A percentile compares a stretch with the other conserved stretches of the same genome.
Evolutionary conservation across 2,888 invertebrate genomes (phyloP).

Genomic region (Tiphia femorata): DNA sequence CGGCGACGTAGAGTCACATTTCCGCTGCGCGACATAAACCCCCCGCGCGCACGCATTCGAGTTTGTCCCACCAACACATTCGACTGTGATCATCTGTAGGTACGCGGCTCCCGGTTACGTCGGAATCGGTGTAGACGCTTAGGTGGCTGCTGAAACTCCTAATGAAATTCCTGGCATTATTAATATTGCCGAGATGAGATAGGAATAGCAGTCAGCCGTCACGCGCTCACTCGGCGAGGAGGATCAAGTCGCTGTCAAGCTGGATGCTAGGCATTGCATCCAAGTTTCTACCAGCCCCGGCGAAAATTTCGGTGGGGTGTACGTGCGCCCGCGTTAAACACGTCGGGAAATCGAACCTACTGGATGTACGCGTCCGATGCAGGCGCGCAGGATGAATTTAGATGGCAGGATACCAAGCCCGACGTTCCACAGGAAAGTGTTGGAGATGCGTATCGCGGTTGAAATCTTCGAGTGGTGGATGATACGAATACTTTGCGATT

Average conservation of each 20-base stretch:
- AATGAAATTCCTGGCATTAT: conserved; percentile 65
- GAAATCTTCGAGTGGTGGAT: too few relatives aligned
- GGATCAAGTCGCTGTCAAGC: conserved; percentile 49
- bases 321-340: conserved; percentile 17
- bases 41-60: not conserved
- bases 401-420: too few relatives aligned
- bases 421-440: too few relatives aligned
- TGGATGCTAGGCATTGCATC: conserved; percentile 37
- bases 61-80: too few relatives aligned
- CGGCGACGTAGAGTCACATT: too few relatives aligned
- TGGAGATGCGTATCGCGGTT: too few relatives aligned
- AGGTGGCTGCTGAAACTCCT: conserved; percentile 51
- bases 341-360: conserved; percentile 23
- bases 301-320: conserved; percentile 1
- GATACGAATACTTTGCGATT: too few relatives aligned
- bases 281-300: conserved; percentile 38
- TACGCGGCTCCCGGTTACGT: conserved; percentile 24
- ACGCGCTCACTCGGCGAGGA: conserved; percentile 40
- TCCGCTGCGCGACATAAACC: too few relatives aligned
- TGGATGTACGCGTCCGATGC: conserved; percentile 16
- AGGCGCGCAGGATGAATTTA: conserved; percentile 15
- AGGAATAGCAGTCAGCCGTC: conserved; percentile 50
- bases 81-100: conserved; percentile 16
- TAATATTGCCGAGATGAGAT: conserved; percentile 56
- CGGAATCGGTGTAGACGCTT: conserved; percentile 36